These are phyloP conservation scores for Eumaeus atala DNA, from an alignment of 1,140 invertebrate genomes.

Conservation along the genomic window DNA sequence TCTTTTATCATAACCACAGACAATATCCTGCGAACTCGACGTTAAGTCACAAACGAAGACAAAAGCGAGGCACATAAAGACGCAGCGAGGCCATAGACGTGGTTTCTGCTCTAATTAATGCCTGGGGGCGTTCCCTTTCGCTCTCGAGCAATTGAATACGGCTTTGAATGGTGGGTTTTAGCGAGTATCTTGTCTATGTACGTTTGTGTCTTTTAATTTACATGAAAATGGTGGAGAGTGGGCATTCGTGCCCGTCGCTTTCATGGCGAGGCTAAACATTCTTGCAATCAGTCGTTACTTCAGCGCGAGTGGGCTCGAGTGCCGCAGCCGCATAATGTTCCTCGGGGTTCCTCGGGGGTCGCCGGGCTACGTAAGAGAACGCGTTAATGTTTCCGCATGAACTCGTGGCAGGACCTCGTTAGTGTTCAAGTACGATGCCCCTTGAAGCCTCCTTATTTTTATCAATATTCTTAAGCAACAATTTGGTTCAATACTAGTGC, in stretches of 20 bases:
- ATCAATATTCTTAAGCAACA: background rate
- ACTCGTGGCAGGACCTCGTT: conserved; percentile 47
- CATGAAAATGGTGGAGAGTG: conserved; percentile 66
- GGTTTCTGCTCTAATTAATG: conserved; percentile 71
- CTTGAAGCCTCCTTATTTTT: conserved; percentile 7
- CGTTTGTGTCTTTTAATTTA: conserved; percentile 72
- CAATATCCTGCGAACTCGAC: conserved; percentile 33
- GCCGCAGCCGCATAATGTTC: conserved; percentile 1
- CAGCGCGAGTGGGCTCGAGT: conserved; percentile 17
- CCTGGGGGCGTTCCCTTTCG: conserved; percentile 65
- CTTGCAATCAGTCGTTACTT: conserved; percentile 53
- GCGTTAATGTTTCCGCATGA: conserved; percentile 54
- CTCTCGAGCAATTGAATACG: conserved; percentile 65
- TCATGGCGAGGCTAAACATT: conserved; percentile 42
- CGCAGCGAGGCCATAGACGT: conserved; percentile 54
- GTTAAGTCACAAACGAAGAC: conserved; percentile 56
- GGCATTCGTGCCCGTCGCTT: conserved; percentile 41
- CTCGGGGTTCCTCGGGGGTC: background rate
- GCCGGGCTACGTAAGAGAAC: conserved; percentile 27
- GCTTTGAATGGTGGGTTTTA: conserved; percentile 64
- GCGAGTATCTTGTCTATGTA: conserved; percentile 59
- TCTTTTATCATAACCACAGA: conserved; percentile 35
- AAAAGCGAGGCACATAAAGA: conserved; percentile 64
- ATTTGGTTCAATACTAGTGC: background rate
- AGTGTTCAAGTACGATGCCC: conserved; percentile 22